phyloP scores from a whole-genome alignment of 2,888 invertebrate species.

The Papilio gigon region DNA sequence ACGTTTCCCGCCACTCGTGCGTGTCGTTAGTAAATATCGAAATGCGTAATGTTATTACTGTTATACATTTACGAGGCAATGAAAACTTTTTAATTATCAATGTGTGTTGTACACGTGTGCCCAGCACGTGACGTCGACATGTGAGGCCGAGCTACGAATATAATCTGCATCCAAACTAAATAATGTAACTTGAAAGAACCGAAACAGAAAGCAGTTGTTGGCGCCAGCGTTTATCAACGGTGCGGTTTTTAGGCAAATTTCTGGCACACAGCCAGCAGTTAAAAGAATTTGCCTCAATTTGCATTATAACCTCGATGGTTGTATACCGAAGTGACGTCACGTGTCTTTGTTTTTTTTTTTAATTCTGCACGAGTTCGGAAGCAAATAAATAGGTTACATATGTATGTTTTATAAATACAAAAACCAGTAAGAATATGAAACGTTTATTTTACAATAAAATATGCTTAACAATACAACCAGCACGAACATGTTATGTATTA shows the following conservation, averaged over 20 bases:
- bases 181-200: background rate
- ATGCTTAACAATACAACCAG: background rate
- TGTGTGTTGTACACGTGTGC: slow-evolving; percentile 14
- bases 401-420: background rate
- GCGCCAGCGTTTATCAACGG: too few relatives aligned
- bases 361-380: too few relatives aligned
- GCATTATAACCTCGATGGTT: too few relatives aligned
- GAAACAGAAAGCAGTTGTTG: background rate
- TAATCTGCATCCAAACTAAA: background rate
- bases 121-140: background rate
- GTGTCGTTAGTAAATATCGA: background rate
- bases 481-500: background rate
- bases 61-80: slow-evolving; percentile 27
- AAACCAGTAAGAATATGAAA: slow-evolving; percentile 8
- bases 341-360: too few relatives aligned
- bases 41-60: slow-evolving; percentile 16
- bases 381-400: too few relatives aligned
- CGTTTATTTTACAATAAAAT: slow-evolving; percentile 30
- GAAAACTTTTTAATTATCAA: slow-evolving; percentile 27
- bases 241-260: too few relatives aligned
- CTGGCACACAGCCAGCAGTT: too few relatives aligned
- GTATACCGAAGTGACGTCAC: too few relatives aligned
- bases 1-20: slow-evolving; percentile 19
- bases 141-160: background rate
- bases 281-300: too few relatives aligned